Percentiles rank a stretch among this genome's conserved stretches.
These are phyloP conservation scores for Aphodius granarius DNA, from an alignment of 2,888 invertebrate species.

Conservation along the genomic window DNA sequence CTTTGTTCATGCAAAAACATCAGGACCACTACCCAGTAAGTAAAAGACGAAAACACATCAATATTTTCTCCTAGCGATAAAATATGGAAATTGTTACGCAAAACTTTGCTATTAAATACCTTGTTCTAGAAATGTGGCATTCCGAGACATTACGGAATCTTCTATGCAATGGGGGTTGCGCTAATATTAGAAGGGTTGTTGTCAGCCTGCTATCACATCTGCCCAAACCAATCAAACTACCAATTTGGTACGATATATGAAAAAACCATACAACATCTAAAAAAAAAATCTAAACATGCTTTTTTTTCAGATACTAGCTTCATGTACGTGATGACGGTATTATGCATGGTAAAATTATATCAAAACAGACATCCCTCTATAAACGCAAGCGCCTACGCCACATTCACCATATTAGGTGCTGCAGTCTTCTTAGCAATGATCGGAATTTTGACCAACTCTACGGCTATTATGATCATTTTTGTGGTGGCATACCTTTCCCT, in stretches of 20 bases:
- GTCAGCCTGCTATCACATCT: constrained; percentile 87
- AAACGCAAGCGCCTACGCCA: constrained; percentile 78
- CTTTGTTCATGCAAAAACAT: constrained; percentile 57
- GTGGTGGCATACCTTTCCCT: constrained; percentile 66
- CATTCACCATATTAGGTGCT: constrained; percentile 73
- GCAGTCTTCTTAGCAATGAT: constrained; percentile 69
- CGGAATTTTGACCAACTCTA: constrained; percentile 67
- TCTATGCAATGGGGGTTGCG: constrained; percentile 84
- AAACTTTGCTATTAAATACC: background rate
- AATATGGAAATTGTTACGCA: too few species aligned
- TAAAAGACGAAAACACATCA: background rate
- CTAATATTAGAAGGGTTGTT: constrained; percentile 84
- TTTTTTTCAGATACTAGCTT: constrained; percentile 79
- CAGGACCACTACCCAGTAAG: constrained; percentile 20
- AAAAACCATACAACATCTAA: background rate
- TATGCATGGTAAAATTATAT: constrained; percentile 85
- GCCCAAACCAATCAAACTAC: constrained; percentile 87
- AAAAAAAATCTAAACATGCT: background rate
- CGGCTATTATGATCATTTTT: constrained; percentile 72
- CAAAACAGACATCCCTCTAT: constrained; percentile 87
- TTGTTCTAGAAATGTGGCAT: constrained; percentile 63
- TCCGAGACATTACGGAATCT: constrained; percentile 78
- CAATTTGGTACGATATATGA: constrained; percentile 73
- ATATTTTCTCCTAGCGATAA: too few species aligned
- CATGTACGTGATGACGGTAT: constrained; percentile 88